Conservation (phyloP, 1,140 invertebrate genomes). For the Palaemon carinicauda region DNA sequence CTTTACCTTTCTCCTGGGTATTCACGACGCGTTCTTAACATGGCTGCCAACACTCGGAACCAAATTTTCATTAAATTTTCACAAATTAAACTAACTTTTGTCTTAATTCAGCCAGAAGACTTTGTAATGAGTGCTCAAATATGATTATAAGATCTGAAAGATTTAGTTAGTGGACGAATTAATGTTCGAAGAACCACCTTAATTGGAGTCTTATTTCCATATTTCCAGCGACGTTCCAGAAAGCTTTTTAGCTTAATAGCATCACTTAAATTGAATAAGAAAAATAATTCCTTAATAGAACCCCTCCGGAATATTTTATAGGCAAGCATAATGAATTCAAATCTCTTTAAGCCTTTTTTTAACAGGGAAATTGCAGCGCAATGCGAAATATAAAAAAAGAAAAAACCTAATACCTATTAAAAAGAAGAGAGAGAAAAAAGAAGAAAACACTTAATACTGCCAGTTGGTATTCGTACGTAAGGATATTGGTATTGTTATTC, state of each 20-base stretch:
- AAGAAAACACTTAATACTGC: no score
- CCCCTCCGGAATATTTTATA: no score
- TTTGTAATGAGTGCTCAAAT: slow-evolving; percentile 55
- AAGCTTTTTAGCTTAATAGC: slow-evolving; percentile 14
- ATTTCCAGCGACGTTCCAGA: slow-evolving; percentile 31
- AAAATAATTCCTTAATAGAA: no score
- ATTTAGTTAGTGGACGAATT: slow-evolving; percentile 45
- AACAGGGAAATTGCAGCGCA: no score
- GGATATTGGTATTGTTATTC: no score
- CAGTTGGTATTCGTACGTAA: no score
- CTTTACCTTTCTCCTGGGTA: neutral
- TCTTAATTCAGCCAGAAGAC: slow-evolving; percentile 53
- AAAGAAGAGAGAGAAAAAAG: no score
- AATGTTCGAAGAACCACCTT: slow-evolving; percentile 37
- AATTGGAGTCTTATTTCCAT: slow-evolving; percentile 56
- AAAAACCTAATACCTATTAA: no score
- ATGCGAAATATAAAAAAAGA: no score
- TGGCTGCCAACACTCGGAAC: slow-evolving; percentile 30
- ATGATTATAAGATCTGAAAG: slow-evolving; percentile 55
- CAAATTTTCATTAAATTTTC: slow-evolving; percentile 51
- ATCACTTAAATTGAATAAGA: neutral
- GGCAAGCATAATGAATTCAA: no score
- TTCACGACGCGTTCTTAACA: neutral
- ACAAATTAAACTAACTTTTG: slow-evolving; percentile 52
- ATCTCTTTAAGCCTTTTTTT: no score